These are phyloP conservation scores for Phoxinus phoxinus DNA, from an alignment of 2,113 vertebrate genomes.

Conservation along the genomic window DNA sequence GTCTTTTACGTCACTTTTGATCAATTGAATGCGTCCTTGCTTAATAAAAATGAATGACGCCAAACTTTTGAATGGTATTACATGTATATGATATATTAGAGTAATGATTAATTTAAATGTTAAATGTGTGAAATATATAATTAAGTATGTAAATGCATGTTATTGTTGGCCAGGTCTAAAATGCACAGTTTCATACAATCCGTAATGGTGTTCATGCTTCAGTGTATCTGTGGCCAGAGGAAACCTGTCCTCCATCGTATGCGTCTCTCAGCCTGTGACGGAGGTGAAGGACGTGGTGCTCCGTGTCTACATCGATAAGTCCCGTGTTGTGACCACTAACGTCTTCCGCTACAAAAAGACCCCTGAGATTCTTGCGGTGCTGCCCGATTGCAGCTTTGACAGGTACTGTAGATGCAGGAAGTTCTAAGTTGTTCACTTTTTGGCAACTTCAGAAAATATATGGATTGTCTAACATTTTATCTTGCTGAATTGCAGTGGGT, in stretches of 20 bases:
- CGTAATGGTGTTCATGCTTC: slow-evolving; percentile 2
- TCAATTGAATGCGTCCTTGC: no score
- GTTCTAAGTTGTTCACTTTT: not conserved
- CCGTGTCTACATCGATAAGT: slow-evolving; percentile 84
- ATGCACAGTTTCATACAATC: no score
- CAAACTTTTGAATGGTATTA: no score
- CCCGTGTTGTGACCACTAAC: slow-evolving; percentile 76
- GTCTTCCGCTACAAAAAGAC: slow-evolving; percentile 86
- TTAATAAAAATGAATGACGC: no score
- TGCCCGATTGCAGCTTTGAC: slow-evolving; percentile 86
- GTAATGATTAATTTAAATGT: no score
- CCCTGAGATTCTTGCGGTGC: slow-evolving; percentile 76
- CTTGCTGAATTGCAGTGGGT: slow-evolving; percentile 76
- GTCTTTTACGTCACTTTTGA: no score
- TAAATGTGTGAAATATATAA: no score
- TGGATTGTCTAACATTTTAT: not conserved
- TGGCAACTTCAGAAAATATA: not conserved
- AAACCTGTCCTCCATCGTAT: slow-evolving; percentile 77
- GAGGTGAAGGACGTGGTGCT: slow-evolving; percentile 77
- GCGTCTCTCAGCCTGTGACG: slow-evolving; percentile 73
- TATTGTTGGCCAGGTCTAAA: no score
- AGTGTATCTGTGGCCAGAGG: slow-evolving; percentile 69
- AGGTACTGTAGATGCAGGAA: slow-evolving; percentile 61
- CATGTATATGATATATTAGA: no score
- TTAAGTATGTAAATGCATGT: no score